These are phyloP conservation scores for Rhopalosiphum maidis DNA, from an alignment of 1,140 invertebrate species.

Conservation along the genomic window DNA sequence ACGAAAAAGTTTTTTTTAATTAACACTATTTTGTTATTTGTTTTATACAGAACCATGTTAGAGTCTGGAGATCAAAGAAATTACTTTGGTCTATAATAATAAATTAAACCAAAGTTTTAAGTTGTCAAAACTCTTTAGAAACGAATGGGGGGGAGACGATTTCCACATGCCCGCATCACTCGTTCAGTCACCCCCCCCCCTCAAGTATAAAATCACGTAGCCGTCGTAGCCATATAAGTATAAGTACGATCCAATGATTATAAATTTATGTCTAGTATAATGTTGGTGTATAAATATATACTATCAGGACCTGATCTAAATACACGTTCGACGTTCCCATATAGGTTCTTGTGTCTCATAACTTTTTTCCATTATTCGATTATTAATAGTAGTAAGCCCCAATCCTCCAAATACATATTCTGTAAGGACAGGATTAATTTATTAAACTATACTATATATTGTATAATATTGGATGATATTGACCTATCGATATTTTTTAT, in stretches of 20 bases:
- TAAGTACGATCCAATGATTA: background rate
- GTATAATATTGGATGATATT: background rate
- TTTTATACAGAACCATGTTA: background rate
- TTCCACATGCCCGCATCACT: background rate
- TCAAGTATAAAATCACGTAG: background rate
- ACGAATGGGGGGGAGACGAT: background rate
- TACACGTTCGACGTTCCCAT: background rate
- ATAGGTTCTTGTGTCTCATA: background rate
- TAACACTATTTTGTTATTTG: background rate
- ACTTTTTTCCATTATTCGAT: background rate
- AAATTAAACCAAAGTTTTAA: background rate
- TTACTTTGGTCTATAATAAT: conserved; percentile 11
- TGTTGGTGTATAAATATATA: background rate
- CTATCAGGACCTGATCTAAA: background rate
- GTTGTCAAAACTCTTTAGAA: background rate
- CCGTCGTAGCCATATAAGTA: background rate
- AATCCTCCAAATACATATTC: background rate
- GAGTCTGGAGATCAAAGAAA: background rate
- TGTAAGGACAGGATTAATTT: background rate
- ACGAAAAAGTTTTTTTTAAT: background rate
- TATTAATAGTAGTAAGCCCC: background rate
- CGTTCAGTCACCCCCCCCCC: background rate
- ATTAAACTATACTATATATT: background rate
- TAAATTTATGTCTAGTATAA: background rate
- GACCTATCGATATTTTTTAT: background rate